Base-by-base conservation (phyloP, 2,113 vertebrate species). In the Alectura lathami region DNA sequence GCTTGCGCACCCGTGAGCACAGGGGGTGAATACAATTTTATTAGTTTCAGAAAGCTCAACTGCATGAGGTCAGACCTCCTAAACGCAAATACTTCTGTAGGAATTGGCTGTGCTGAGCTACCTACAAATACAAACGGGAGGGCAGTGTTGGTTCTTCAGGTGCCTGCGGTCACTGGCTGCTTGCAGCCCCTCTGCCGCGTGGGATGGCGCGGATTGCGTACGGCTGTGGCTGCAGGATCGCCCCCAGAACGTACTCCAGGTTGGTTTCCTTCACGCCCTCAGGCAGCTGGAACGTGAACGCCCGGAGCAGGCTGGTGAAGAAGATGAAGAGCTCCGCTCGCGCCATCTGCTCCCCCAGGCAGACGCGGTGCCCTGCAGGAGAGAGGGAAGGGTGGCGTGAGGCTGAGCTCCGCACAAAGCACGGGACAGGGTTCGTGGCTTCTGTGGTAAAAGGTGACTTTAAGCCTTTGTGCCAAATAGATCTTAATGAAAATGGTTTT, bases 261-360 rank as follows among this genome's bases (percentile, higher is more conserved):
- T 72, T 84, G 54, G 97, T 88, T 45, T 84, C 94, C 3, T 73
- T 93, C 32, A 82, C 93, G 48, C 85, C 94, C 6, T 96, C 69
- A 0, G 96, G 96, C 22, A 97, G 81, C 59, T 87, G 95, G 91
- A 97, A 97, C 3, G 8, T 75, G 70, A 98, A 98, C 9, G 93
- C 89, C 38, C 86, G 73, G 13, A 98, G 94, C 8, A 97, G 95
- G 38, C 27, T 97, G 32, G 94, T 80, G 32, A 97, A 97, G 80
- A 97, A 76, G 82, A 98, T 87, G 54, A 98, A 98, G 53, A 97
- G 77, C 82, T 98, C 97, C 9, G n/a, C 83, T 50, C 26, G 68
- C 82, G 97, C 97, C 96, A 98, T 81, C 45, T 94, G 93, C 51
- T 97, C 95, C 24, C 96, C 97, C 48, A 97, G 27, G 76, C 97